These are phyloP conservation scores for Yponomeuta sedellus DNA, from an alignment of 2,888 invertebrate species.

Conservation along the genomic window DNA sequence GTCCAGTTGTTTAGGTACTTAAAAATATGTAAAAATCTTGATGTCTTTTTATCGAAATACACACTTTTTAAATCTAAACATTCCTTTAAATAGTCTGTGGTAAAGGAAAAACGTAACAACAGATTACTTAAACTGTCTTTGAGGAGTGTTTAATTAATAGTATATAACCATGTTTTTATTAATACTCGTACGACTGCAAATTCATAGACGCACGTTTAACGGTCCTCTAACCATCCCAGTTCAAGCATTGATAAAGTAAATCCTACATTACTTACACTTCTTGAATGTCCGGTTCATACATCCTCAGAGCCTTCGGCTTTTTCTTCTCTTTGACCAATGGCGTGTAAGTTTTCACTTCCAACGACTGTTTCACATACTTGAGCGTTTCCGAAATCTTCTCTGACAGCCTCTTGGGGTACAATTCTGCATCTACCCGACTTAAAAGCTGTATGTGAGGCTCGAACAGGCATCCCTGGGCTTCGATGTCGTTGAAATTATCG, in stretches of 20 bases:
- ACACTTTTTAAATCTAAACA: too few species aligned
- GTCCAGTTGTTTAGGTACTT: too few species aligned
- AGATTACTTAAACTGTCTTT: too few species aligned
- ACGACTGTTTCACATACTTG: conserved; percentile 63
- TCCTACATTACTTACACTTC: conserved; percentile 81
- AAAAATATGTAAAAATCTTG: too few species aligned
- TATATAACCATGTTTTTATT: too few species aligned
- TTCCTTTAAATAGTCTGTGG: too few species aligned
- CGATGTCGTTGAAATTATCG: conserved; percentile 61
- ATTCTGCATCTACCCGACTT: conserved; percentile 71
- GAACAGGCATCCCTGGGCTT: conserved; percentile 66
- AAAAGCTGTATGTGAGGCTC: conserved; percentile 74
- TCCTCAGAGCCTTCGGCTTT: conserved; percentile 86
- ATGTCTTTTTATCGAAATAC: too few species aligned
- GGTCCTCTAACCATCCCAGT: neutral
- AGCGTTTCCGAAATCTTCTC: conserved; percentile 56
- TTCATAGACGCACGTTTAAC: too few species aligned
- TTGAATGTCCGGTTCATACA: conserved; percentile 92
- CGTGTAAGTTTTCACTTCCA: conserved; percentile 74
- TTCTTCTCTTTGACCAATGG: conserved; percentile 78
- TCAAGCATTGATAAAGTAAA: neutral
- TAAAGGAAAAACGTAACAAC: too few species aligned
- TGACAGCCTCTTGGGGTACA: conserved; percentile 78
- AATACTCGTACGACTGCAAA: too few species aligned
- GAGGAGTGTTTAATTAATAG: too few species aligned